Evolutionary conservation across 2,113 vertebrate genomes (phyloP).

Genomic region (Bungarus multicinctus): DNA sequence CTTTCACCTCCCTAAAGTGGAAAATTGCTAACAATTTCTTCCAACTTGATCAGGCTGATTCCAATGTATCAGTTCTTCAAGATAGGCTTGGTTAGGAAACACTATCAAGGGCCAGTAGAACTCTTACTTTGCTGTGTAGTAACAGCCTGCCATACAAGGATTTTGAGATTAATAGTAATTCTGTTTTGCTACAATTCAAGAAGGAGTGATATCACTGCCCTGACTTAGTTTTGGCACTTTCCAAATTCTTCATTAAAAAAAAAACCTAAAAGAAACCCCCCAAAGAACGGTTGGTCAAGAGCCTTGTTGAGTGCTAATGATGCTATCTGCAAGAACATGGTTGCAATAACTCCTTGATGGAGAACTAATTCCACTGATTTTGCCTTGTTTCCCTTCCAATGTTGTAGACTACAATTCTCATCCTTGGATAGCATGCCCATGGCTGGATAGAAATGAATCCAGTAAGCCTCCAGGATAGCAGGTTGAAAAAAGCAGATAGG

Average conservation of each 20-base stretch:
- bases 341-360: not conserved
- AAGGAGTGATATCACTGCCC: not conserved
- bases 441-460: not conserved
- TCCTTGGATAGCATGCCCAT: not conserved
- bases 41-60: not conserved
- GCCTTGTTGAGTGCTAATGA: not conserved
- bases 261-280: not conserved
- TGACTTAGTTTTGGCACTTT: not conserved
- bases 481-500: not conserved
- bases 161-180: not conserved
- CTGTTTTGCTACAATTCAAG: not conserved
- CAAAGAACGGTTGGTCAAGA: not conserved
- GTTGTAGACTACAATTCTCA: not conserved
- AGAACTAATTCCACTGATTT: not conserved
- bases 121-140: not conserved
- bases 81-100: not conserved
- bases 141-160: not conserved
- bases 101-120: not conserved
- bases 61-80: not conserved
- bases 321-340: not conserved
- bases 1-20: not conserved
- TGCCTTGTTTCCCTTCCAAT: not conserved
- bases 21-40: not conserved
- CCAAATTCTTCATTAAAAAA: not conserved
- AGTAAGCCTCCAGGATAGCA: not conserved